Conservation (phyloP, 2,113 vertebrate genomes). For the Mus musculus region DNA sequence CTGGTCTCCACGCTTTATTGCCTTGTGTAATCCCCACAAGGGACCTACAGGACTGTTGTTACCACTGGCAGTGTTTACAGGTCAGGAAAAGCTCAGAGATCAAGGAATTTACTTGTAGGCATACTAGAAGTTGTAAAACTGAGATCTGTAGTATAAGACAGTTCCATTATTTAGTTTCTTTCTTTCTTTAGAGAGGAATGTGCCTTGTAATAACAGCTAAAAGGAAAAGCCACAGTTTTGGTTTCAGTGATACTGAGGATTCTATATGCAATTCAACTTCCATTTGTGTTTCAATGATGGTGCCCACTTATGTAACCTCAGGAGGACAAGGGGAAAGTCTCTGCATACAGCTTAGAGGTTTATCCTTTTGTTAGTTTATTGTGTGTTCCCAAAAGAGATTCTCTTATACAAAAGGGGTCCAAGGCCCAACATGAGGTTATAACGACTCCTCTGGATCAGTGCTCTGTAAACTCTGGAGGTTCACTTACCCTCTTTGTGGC, state of each 20-base stretch:
- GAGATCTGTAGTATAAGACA: not conserved
- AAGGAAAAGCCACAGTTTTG: conserved; percentile 8
- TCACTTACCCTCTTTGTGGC: not conserved
- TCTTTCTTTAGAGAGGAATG: not conserved
- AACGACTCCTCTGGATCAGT: not conserved
- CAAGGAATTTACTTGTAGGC: not conserved
- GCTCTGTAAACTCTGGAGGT: not conserved
- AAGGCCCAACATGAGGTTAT: not conserved
- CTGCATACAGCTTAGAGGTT: not conserved
- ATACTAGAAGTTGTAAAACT: not conserved
- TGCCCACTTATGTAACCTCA: not conserved
- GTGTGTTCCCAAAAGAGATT: not conserved
- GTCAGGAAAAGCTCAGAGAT: conserved; percentile 35
- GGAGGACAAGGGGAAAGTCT: not conserved
- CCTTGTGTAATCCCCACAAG: not conserved
- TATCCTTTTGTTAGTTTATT: not conserved
- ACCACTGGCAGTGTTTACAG: not conserved
- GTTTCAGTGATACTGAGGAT: not conserved
- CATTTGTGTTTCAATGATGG: not conserved
- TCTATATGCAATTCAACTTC: not conserved
- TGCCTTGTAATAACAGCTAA: not conserved
- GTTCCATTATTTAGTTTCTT: not conserved
- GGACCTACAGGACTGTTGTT: not conserved
- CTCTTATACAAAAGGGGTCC: not conserved
- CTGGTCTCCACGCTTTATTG: not conserved